Evolutionary conservation across 2,888 invertebrate species (phyloP), one percentile per base, ranked within the genome.

Genomic region (Microctonus hyperodae): DNA sequence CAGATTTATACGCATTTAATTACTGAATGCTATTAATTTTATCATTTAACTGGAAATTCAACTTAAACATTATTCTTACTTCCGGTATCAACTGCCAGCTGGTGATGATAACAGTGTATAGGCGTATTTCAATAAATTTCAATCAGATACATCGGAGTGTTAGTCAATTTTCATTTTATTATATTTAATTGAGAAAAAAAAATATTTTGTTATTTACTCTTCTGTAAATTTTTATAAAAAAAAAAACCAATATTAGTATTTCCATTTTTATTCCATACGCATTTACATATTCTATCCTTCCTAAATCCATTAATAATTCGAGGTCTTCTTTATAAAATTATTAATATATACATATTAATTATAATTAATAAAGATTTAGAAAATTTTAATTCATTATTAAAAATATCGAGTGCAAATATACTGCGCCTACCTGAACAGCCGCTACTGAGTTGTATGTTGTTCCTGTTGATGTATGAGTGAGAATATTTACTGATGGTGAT

Each of bases 391-490:
- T 16, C 6, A 20, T 44, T 7, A 6, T 44, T 44, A 16, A 20
- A 16, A 44, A 44, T 44, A 7, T 44, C 44, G 22, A 5, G 31
- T 44, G 48, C 33, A 48, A 48, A 16, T 28, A 16, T 37, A 44
- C 4, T 13, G 76, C 73, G 76, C 76, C 76, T 81, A 83, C 83
- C 82, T 84, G 79, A 73, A 80, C 81, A 78, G 82, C 81, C 31
- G 63, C 57, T 71, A 83, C 80, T 64, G 83, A 81, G 71, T 78
- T 80, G 79, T 84, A 83, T 70, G 79, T 80, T 64, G 82, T 81
- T 69, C 80, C 77, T 50, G 78, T 72, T 70, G 75, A 77, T 69
- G 79, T 74, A 74, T 80, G 78, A 74, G 77, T 74, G 69, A 79
- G 76, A 67, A 76, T 73, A 66, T 76, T 77, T 71, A 80, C 75